Evolutionary conservation across 1,140 invertebrate species (phyloP), one percentile per base, ranked within the genome.

Genomic region (Prorops nasuta): DNA sequence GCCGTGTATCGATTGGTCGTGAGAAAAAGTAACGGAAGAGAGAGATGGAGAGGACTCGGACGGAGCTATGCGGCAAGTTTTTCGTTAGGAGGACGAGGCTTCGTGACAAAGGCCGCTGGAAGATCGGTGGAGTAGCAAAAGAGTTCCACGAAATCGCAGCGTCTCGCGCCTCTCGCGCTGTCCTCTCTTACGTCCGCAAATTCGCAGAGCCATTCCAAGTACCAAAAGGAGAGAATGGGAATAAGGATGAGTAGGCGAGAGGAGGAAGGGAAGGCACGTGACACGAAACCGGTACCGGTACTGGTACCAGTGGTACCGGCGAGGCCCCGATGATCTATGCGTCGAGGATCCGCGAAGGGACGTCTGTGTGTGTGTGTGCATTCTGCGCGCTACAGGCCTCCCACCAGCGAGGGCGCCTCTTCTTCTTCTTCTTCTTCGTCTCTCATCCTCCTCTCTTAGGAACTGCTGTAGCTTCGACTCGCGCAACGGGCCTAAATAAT

Each of bases 401-500:
- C 24, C 24, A 6, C 24, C 10, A 28, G 24, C 24, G 4, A 4
- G 24, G 24, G 4, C 24, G 10, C 41, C 38, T 39, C 45, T 50
- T 20, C 12, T 8, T 34, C 7, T 44, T 22, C 21, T 18, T 17
- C 36, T 28, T 31, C 38, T 20, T 3, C 7, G 16, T 9, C 10
- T 7, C 48, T 21, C 22, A 36, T 19, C n/a, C 15, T 17, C 17
- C 18, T 10, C 15, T 37, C 14, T 12, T 8, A 12, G 36, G 10
- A 19, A 22, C 9, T 19, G 35, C 17, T 32, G 44, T 54, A 28
- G 24, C 4, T 28, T 28, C 4, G 24, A 28, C 57, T 51, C 49
- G 52, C 53, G 55, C 24, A 48, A 44, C 52, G 41, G 56, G 57
- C 56, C 66, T 71, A 65, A 68, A 71, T 66, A 68, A 72, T 71